phyloP scores from a whole-genome alignment of 2,888 invertebrate genomes.

The Timema podura region DNA sequence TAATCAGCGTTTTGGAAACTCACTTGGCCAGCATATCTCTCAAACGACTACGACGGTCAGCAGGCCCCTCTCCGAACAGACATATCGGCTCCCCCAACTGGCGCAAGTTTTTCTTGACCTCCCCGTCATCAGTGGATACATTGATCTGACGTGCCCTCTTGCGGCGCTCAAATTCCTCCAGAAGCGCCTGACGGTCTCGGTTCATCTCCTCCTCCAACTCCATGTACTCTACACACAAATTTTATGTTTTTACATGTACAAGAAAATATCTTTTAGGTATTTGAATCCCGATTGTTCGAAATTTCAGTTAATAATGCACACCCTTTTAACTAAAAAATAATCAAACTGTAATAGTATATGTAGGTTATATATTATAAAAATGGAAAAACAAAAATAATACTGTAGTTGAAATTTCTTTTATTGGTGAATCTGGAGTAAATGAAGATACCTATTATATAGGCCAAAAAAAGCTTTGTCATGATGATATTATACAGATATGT shows the following conservation, averaged over 20 bases:
- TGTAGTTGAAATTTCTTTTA: too few relatives aligned
- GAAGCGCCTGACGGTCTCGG: slow-evolving; percentile 81
- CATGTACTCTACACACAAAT: slow-evolving; percentile 63
- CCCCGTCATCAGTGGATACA: slow-evolving; percentile 96
- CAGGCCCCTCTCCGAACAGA: slow-evolving; percentile 97
- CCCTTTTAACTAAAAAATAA: too few relatives aligned
- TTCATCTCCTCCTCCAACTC: slow-evolving; percentile 83
- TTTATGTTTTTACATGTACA: slow-evolving; percentile 44
- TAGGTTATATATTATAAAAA: too few relatives aligned
- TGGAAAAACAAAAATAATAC: too few relatives aligned
- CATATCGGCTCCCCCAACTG: slow-evolving; percentile 95
- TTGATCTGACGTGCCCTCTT: slow-evolving; percentile 92
- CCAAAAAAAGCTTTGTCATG: too few relatives aligned
- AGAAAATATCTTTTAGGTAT: background rate
- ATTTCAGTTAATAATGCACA: too few relatives aligned
- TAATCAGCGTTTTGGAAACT: background rate
- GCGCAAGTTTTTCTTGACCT: slow-evolving; percentile 87
- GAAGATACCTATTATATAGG: too few relatives aligned
- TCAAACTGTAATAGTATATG: too few relatives aligned
- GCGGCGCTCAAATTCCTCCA: slow-evolving; percentile 94
- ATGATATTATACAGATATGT: too few relatives aligned
- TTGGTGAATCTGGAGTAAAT: too few relatives aligned
- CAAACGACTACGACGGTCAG: slow-evolving; percentile 87
- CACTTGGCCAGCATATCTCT: slow-evolving; percentile 81
- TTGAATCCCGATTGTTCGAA: too few relatives aligned